Base-by-base conservation (phyloP, 1,140 invertebrate genomes). In the Druon quercuslanigerum region DNA sequence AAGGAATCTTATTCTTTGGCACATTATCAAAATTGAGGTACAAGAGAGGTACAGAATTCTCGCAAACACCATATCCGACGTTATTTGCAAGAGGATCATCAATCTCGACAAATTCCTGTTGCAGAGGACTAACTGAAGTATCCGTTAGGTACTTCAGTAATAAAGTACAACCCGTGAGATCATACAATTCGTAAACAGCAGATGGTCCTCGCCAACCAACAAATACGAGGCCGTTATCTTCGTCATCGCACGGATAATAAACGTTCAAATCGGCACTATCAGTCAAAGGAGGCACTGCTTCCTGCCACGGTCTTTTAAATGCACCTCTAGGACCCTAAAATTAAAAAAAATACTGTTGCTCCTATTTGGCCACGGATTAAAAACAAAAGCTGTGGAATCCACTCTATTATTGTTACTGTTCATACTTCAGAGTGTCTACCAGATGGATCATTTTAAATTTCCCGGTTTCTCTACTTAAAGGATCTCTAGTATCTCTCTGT, bases 171-270 rank as follows among this genome's bases (percentile, higher is more conserved):
- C 94, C 94, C 19, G 92, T 93, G 56, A 95, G 87, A 72, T 90
- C 93, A 85, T 92, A 93, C 79, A 92, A 89, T 79, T 92, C 92
- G 46, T 74, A 89, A 1, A 94, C 92, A 17, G 93, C 92, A n/a
- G 93, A 92, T 1, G 97, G 96, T n/a, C 97, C 97, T 80, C 96
- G 91, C 95, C 96, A 98, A 0, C 94, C 96, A 78, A 96, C 93
- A 76, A 92, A 90, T 25, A 98, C 95, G 82, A 97, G 91, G 33
- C 97, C 97, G 91, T 96, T 95, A 77, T 95, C 95, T 87, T 97
- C 97, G 74, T 96, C 95, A 88, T 98, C 97, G 60, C 95, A 94
- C 0, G 97, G 96, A 92, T 96, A 98, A 75, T 92, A 91, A 1
- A 95, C 91, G 19, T 89, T 77, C 71, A 92, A 25, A 85, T 92